Evolutionary conservation across 2,797 vertebrate species (phyloP), one percentile per base, ranked within the genome.

Genomic region (Acanthornis magna): DNA sequence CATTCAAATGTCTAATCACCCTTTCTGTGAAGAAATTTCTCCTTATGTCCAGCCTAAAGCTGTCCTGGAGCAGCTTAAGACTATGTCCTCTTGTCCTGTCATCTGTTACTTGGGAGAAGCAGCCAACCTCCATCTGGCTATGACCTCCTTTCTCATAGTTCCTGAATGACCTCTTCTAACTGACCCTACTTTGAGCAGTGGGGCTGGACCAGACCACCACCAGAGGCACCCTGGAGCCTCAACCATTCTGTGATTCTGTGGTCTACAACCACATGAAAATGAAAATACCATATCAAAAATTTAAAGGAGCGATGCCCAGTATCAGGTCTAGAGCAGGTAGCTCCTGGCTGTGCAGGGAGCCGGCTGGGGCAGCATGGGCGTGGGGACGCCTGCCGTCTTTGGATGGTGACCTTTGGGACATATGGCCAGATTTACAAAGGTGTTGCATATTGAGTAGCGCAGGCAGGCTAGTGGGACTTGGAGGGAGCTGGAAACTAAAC

Each of bases 291-390:
- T 10, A 3, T 32, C 5, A 57, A 73, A 61, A 16, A 25, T 30
- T 23, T 45, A 30, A 48, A 68, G 40, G n/a, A 47, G 7, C 0
- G 0, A 27, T 65, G 30, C 11, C 7, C 7, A 3, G 18, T 36
- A 9, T 48, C 21, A 2, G 30, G 8, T 76, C 16, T 38, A 38
- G 26, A 82, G 74, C 14, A 89, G 53, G 36, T 48, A 54, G 20
- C 12, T 16, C 50, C 13, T 58, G 65, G 8, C 14, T 6, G 1
- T 42, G n/a, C 50, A 40, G 40, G 29, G 48, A 43, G 14, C 22
- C 22, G 54, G n/a, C 26, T 51, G 29, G 27, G 26, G 26, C 26
- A 47, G 38, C 7, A 3, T 32, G 63, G 20, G 11, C 8, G 4
- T 19, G 16, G 48, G 13, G 12, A 9, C 36, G 8, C 19, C 40